A percentile compares a stretch with the other conserved stretches of the same genome.
Conservation (phyloP, 2,797 vertebrate genomes). For the Somateria mollissima region DNA sequence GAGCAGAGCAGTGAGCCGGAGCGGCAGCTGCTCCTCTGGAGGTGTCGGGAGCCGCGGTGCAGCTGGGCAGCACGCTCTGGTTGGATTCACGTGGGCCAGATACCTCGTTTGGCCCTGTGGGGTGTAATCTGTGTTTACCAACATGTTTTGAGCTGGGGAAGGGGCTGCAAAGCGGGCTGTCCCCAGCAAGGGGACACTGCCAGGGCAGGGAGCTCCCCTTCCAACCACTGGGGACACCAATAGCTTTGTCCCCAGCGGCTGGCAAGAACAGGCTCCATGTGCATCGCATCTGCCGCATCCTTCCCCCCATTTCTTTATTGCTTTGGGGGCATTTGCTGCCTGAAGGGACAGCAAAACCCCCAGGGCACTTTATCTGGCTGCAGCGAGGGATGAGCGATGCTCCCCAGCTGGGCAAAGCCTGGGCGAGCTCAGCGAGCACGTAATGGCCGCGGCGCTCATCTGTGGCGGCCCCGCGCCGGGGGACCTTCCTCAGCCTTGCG, state of each 20-base stretch:
- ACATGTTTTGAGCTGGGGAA: neutral
- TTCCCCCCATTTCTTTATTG: neutral
- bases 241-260: neutral
- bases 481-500: slow-evolving; percentile 51
- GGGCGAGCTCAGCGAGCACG: neutral
- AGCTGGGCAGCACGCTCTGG: neutral
- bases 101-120: neutral
- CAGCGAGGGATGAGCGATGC: slow-evolving; percentile 14
- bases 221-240: neutral
- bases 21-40: slow-evolving; percentile 4
- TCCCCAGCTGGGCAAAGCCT: slow-evolving; percentile 3
- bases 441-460: slow-evolving; percentile 41
- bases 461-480: neutral
- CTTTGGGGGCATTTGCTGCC: neutral
- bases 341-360: slow-evolving; percentile 28
- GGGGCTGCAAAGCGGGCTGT: neutral
- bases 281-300: neutral
- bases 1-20: slow-evolving; percentile 39
- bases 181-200: neutral
- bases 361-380: neutral
- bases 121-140: slow-evolving; percentile 4
- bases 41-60: neutral
- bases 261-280: neutral
- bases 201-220: neutral
- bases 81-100: neutral